A percentile compares a stretch with the other conserved stretches of the same genome.
These are phyloP conservation scores for Entomobrya multifasciata DNA, from an alignment of 2,888 invertebrate species.

Conservation along the genomic window DNA sequence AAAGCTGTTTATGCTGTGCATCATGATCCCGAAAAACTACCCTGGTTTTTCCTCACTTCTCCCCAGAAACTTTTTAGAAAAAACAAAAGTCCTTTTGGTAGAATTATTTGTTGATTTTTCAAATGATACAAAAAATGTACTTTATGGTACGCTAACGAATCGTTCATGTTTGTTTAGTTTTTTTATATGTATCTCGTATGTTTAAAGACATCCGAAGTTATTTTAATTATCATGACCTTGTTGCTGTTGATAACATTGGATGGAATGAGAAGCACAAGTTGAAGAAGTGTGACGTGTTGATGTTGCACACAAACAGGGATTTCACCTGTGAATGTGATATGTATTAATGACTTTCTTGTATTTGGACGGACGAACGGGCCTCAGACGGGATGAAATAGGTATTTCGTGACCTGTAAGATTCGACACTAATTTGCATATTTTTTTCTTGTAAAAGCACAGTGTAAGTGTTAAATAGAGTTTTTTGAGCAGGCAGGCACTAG, in stretches of 20 bases:
- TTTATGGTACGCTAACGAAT: too few relatives aligned
- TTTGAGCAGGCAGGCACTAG: conserved; percentile 23
- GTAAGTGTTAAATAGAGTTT: conserved; percentile 10
- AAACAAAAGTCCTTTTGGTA: not conserved
- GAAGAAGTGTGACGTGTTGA: conserved; percentile 48
- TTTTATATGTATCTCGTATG: not conserved
- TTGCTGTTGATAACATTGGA: conserved; percentile 4
- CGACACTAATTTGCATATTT: conserved; percentile 67
- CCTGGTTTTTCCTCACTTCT: not conserved
- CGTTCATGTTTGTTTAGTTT: not conserved
- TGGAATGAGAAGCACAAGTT: conserved; percentile 27
- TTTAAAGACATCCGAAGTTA: conserved; percentile 40
- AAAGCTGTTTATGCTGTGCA: not conserved
- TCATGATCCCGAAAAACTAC: conserved; percentile 13
- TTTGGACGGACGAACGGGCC: too few relatives aligned
- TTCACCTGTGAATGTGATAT: not conserved
- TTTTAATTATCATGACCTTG: conserved; percentile 59
- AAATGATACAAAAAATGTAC: not conserved
- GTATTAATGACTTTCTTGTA: conserved; percentile 26
- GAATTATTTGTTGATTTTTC: not conserved
- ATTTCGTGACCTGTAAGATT: conserved; percentile 68
- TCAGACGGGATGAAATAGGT: conserved; percentile 45
- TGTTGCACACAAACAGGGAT: not conserved
- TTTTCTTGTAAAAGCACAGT: conserved; percentile 17
- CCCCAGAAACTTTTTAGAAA: not conserved